phyloP scores from a whole-genome alignment of 1,140 invertebrate genomes.

The Caenorhabditis briggsae region DNA sequence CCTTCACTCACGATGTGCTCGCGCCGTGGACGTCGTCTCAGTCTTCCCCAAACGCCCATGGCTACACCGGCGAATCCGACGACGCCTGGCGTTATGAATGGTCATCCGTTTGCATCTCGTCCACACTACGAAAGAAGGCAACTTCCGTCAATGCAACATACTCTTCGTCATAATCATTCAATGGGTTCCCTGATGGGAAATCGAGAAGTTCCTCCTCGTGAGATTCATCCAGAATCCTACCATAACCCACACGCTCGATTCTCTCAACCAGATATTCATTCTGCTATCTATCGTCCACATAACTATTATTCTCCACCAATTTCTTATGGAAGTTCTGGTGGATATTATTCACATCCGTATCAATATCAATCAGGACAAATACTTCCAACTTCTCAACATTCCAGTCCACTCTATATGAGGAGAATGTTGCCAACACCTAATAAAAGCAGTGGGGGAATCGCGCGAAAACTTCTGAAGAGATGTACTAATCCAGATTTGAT shows the following conservation, averaged over 20 bases:
- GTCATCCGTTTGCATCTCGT: constrained; percentile 36
- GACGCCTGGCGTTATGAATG: constrained; percentile 13
- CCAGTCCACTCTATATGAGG: constrained; percentile 16
- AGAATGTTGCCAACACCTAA: constrained; percentile 32
- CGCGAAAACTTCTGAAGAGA: constrained; percentile 40
- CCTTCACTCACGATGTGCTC: constrained; percentile 44
- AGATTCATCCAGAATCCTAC: not conserved
- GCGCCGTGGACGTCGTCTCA: constrained; percentile 27
- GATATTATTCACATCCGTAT: not conserved
- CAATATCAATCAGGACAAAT: not conserved
- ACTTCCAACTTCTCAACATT: constrained; percentile 33
- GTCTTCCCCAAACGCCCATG: constrained; percentile 40
- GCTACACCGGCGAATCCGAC: constrained; percentile 25
- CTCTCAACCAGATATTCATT: constrained; percentile 60
- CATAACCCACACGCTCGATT: constrained; percentile 50
- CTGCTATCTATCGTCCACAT: not conserved
- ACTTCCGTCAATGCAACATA: constrained; percentile 39
- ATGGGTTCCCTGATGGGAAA: constrained; percentile 16
- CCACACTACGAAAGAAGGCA: constrained; percentile 30
- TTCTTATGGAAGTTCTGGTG: constrained; percentile 1
- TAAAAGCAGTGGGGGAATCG: constrained; percentile 60
- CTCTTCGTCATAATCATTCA: constrained; percentile 45
- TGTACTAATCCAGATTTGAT: constrained; percentile 54
- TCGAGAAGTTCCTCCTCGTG: constrained; percentile 11
- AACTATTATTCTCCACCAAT: constrained; percentile 44